Evolutionary conservation across 1,140 invertebrate genomes (phyloP).

Genomic region (Drosophila persimilis): DNA sequence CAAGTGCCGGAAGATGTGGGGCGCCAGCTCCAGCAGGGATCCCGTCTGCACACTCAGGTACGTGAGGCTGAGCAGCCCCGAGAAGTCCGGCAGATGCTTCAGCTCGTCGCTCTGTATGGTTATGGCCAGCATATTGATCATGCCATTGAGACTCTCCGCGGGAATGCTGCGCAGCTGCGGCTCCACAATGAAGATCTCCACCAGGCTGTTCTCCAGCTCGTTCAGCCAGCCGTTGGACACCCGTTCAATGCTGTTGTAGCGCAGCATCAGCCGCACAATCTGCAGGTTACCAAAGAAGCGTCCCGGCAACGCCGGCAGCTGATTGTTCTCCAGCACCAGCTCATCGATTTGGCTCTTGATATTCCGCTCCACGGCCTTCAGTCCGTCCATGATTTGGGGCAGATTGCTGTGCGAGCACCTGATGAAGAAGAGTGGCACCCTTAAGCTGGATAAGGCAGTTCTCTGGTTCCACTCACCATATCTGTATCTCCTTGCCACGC

Average conservation of each 20-base stretch:
- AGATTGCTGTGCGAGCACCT: slow-evolving; percentile 95
- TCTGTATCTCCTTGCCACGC: slow-evolving; percentile 83
- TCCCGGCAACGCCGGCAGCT: slow-evolving; percentile 90
- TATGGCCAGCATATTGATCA: slow-evolving; percentile 91
- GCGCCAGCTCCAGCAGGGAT: slow-evolving; percentile 87
- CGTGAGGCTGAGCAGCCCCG: slow-evolving; percentile 86
- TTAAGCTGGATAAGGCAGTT: background rate
- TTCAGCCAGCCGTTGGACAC: slow-evolving; percentile 91
- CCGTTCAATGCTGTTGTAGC: slow-evolving; percentile 92
- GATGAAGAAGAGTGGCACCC: slow-evolving; percentile 1
- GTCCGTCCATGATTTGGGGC: slow-evolving; percentile 88
- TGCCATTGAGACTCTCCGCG: slow-evolving; percentile 89
- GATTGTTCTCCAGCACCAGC: slow-evolving; percentile 93
- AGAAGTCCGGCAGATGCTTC: slow-evolving; percentile 88
- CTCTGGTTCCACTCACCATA: slow-evolving; percentile 78
- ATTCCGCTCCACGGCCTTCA: slow-evolving; percentile 88
- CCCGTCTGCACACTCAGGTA: slow-evolving; percentile 89
- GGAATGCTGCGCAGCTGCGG: slow-evolving; percentile 90
- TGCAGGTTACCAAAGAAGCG: slow-evolving; percentile 89
- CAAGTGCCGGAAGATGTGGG: slow-evolving; percentile 89
- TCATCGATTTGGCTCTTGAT: slow-evolving; percentile 90
- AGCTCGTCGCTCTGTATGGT: slow-evolving; percentile 90
- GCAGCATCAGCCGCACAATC: slow-evolving; percentile 90
- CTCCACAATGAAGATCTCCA: slow-evolving; percentile 93
- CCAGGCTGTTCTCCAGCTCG: slow-evolving; percentile 89